Base-by-base conservation (phyloP, 1,140 invertebrate genomes). In the Bombus terrestris region DNA sequence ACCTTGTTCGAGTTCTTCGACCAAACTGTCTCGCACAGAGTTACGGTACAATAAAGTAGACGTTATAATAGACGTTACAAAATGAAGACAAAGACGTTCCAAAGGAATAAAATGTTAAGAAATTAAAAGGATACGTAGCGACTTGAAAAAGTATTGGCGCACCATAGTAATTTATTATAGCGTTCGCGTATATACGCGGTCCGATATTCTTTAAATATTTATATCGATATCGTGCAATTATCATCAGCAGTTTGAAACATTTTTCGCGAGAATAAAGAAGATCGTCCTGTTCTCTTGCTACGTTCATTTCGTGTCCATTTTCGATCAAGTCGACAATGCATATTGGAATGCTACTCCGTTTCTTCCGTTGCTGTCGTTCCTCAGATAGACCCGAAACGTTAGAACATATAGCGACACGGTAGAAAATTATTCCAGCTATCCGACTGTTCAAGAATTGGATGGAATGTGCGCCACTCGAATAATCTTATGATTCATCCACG, bases 331-430 rank as follows among this genome's bases (percentile, higher is more conserved):
- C 47, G 15, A 39, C 43, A 59, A 71, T 83, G 73, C 47, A 35
- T 43, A 59, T 57, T 37, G 74, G 47, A 77, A 69, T 47, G 75
- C 4, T 37, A n/a, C 37, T n/a, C 28, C 22, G n/a, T 84, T 71
- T 84, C 76, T 59, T 71, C 41, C 82, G 28, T 68, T 13, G 32
- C 62, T 53, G 4, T 47, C 73, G 57, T 84, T 79, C 75, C 32
- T 2, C 12, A 0, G 12, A 79, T 59, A 3, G 37, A 53, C 0
- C 28, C 59, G 13, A n/a, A 25, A 53, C 41, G 41, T 57, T 32
- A 28, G 71, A 57, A 79, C 18, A 18, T 41, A 9, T 35, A 9
- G 22, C n/a, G 5, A 41, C n/a, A 43, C 37, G 15, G 25, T n/a
- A 3, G 13, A 15, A 64, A 37, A 35, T 35, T 43, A 82, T 82